Evolutionary conservation across 2,113 vertebrate species (phyloP).

Genomic region (Leucopternis melanops): DNA sequence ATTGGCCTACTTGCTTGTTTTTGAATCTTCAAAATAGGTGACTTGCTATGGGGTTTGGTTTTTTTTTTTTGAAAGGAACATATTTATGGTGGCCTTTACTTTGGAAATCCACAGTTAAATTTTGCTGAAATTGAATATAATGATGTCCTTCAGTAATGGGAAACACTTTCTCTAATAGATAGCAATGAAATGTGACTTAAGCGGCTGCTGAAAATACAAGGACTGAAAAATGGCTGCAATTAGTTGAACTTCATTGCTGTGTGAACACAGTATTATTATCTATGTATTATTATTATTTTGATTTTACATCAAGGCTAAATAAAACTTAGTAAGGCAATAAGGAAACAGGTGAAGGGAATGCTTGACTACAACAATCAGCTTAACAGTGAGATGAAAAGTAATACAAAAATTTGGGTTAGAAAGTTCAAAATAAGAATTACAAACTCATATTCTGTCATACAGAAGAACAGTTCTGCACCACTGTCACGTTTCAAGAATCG

Average conservation of each 20-base stretch:
- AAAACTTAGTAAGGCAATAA: neutral
- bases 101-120: neutral
- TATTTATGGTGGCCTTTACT: neutral
- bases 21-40: neutral
- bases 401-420: neutral
- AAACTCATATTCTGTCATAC: neutral
- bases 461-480: neutral
- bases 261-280: neutral
- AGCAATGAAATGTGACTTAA: neutral
- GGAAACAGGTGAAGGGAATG: neutral
- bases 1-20: neutral
- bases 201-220: neutral
- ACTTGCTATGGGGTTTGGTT: neutral
- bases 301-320: neutral
- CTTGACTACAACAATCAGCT: neutral
- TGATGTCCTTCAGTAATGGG: neutral
- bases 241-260: conserved; percentile 4
- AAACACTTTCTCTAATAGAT: conserved; percentile 29
- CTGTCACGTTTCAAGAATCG: neutral
- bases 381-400: neutral
- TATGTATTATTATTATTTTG: neutral
- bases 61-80: neutral
- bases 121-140: conserved; percentile 45
- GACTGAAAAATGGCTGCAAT: conserved; percentile 27
- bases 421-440: neutral